Base-by-base conservation (phyloP, 92 coral and sea anemone genomes). In the Porites lobata region DNA sequence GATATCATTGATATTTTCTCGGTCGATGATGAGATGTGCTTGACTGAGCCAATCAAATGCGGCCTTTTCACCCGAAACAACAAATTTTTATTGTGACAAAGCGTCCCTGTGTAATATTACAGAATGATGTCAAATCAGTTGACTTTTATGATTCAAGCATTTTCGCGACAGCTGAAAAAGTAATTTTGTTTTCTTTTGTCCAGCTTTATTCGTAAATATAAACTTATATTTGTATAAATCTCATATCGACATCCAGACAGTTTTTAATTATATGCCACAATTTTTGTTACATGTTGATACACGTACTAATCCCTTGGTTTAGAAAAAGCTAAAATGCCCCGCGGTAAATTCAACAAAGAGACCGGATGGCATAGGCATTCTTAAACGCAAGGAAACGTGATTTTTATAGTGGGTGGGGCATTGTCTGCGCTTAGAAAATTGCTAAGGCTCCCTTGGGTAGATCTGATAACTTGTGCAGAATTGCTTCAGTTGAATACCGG, bases 41-140 rank as follows among this genome's bases (percentile, higher is more conserved):
- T 72, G 47, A 20, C 19, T 19, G 26, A 71, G 43, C 86, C 86
- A 82, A 82, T 82, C 69, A 71, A 50, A 69, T 32, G 6, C 38
- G 29, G 74, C 56, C 76, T 81, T 80, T 81, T 7, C 61, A 12
- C 72, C 43, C 17, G 14, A 68, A 57, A 67, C 50, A 52, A 38
- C 74, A 32, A 5, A 67, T 56, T 72, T 72, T 38, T 72, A 38
- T 20, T 77, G 59, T 54, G 63, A 72, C 76, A 50, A 50, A 72
- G 57, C 47, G 50, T 9, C 21, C 53, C 65, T 21, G 21, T 62
- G 52, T 17, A 10, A 54, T 50, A 19, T 75, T 53, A 17, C 8
- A 54, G 14, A 54, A 13, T 54, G 59, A 54, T 54, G 15, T 10
- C 61, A 56, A 56, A 56, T 10, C 15, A 10, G 15, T 56, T 10